phyloP scores from a whole-genome alignment of 2,888 invertebrate species.

The Auanema freiburgensis region DNA sequence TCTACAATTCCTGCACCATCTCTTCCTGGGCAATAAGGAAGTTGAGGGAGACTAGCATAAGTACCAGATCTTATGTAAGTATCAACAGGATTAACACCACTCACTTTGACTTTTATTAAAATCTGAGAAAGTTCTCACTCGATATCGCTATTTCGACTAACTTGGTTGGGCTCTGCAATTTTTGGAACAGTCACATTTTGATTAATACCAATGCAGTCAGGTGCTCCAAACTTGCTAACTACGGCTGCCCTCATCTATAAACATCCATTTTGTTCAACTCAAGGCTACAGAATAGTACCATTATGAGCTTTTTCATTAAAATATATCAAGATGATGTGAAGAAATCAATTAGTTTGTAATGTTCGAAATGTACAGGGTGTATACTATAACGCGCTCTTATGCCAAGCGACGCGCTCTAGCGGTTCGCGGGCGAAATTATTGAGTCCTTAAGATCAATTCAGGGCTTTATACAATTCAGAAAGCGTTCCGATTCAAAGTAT shows the following conservation, averaged over 20 bases:
- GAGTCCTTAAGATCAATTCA: too few species aligned
- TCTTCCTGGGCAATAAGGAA: constrained; percentile 70
- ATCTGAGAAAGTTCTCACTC: constrained; percentile 64
- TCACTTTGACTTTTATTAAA: constrained; percentile 67
- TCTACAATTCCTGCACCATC: constrained; percentile 67
- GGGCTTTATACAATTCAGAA: too few species aligned
- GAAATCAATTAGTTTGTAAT: too few species aligned
- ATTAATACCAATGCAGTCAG: constrained; percentile 7
- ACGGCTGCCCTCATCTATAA: constrained; percentile 15
- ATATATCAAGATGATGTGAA: too few species aligned
- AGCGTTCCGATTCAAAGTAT: too few species aligned
- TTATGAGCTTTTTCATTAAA: neutral
- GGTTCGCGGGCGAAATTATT: too few species aligned
- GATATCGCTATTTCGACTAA: neutral
- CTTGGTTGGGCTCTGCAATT: constrained; percentile 6
- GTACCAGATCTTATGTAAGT: constrained; percentile 70
- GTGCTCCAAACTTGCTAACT: constrained; percentile 14
- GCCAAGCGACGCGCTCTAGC: too few species aligned
- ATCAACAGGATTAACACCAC: constrained; percentile 72
- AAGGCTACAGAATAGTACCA: neutral
- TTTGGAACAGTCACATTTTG: neutral
- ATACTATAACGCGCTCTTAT: too few species aligned
- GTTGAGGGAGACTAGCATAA: constrained; percentile 65
- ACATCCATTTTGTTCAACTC: neutral
- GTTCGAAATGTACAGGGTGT: too few species aligned